phyloP scores from a whole-genome alignment of 2,888 invertebrate species.

The Peribatodes rhomboidaria region DNA sequence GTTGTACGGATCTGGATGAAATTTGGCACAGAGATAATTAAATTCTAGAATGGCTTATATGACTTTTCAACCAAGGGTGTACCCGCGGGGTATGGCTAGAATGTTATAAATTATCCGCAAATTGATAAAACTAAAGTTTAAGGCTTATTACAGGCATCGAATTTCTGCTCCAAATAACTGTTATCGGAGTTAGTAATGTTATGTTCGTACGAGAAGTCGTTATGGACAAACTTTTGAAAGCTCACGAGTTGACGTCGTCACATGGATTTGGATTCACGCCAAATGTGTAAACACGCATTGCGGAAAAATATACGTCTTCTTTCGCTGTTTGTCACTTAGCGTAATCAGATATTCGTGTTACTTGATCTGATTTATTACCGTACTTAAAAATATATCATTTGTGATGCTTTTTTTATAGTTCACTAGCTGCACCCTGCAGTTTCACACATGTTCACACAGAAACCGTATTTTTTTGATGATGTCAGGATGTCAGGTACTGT shows the following conservation, averaged over 20 bases:
- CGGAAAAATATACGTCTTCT: slow-evolving; percentile 53
- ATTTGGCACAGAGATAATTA: no score
- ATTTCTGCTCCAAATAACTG: not conserved
- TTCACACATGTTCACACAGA: no score
- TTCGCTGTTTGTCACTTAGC: slow-evolving; percentile 38
- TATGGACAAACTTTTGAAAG: slow-evolving; percentile 64
- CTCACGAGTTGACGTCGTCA: slow-evolving; percentile 70
- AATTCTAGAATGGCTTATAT: no score
- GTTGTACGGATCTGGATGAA: no score
- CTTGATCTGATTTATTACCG: not conserved
- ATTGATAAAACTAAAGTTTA: no score
- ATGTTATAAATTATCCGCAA: no score
- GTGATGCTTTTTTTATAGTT: no score
- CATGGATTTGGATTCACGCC: slow-evolving; percentile 73
- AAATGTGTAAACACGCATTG: slow-evolving; percentile 72
- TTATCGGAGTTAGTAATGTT: slow-evolving; percentile 5
- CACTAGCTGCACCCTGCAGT: no score
- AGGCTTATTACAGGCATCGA: not conserved
- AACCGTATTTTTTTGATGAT: no score
- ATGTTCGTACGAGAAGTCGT: slow-evolving; percentile 14
- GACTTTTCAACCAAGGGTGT: no score
- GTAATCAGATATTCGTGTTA: slow-evolving; percentile 2
- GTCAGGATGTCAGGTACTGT: no score
- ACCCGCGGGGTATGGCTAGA: no score
- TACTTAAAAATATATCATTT: not conserved